Evolutionary conservation across 2,797 vertebrate species (phyloP), one percentile per base, ranked within the genome.

Genomic region (Pantherophis alleghaniensis): DNA sequence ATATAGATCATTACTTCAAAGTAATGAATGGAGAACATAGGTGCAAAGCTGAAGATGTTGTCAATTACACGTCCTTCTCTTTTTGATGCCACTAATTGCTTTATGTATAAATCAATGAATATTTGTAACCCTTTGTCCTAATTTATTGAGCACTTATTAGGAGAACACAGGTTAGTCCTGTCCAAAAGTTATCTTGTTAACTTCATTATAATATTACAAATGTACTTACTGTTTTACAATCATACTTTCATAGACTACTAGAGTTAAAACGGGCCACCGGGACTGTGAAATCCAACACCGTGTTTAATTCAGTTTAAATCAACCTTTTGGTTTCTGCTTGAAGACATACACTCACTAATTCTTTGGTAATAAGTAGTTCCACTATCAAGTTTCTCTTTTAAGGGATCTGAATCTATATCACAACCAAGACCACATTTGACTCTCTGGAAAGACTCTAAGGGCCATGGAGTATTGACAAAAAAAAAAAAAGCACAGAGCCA

Each of bases 21-120:
- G 61, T 96, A 96, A 94, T 92, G 86, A 95, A 91, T 95, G 95
- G 83, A 91, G 92, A 94, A 53, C 28, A 16, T 91, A 88, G 37
- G 18, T 83, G 92, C 91, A 89, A 94, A 91, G 59, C 20, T 94
- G 92, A 96, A 90, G 66, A 92, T 89, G 87, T 87, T 53, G 59
- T 91, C 1, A 0, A 6, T 90, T 92, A 94, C 86, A 69, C 61
- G 22, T 95, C 47, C 88, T 96, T 96, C 42, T 24, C 63, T 86
- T 86, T 91, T 92, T 89, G 95, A 88, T 93, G 95, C 94, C 93
- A 94, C 0, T 0, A 57, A 69, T 26, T 22, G 90, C 7, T 60
- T 95, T 89, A 95, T 93, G 92, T 86, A 86, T 51, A 96, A 89
- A 90, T 60, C 89, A 56, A 32, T 92, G 94, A 51, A 22, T 42